These are phyloP conservation scores for Dryadula phaetusa DNA, from an alignment of 2,888 invertebrate species.

Conservation along the genomic window DNA sequence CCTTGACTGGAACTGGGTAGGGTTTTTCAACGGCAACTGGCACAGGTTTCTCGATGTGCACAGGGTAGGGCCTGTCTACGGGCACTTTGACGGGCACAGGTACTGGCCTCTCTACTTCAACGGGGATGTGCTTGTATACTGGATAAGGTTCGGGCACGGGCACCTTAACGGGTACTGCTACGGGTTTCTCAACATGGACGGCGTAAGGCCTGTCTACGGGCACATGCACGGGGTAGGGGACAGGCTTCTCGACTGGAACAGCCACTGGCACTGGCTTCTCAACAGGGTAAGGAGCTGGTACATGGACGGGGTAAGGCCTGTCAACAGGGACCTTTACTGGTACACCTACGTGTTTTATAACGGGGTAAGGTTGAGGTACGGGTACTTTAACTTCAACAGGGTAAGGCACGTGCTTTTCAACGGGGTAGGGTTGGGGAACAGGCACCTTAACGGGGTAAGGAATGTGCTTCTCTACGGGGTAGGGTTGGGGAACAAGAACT, in stretches of 20 bases:
- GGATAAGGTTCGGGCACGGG: slow-evolving; percentile 85
- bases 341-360: slow-evolving; percentile 85
- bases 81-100: slow-evolving; percentile 87
- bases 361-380: slow-evolving; percentile 90
- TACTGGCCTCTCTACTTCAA: slow-evolving; percentile 85
- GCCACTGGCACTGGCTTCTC: slow-evolving; percentile 86
- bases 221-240: slow-evolving; percentile 85
- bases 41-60: slow-evolving; percentile 78
- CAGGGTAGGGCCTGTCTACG: slow-evolving; percentile 87
- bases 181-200: slow-evolving; percentile 80
- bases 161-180: slow-evolving; percentile 83
- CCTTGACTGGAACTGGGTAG: slow-evolving; percentile 83
- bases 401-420: slow-evolving; percentile 89
- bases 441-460: slow-evolving; percentile 90
- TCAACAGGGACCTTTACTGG: slow-evolving; percentile 89
- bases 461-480: slow-evolving; percentile 90
- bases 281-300: slow-evolving; percentile 84
- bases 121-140: slow-evolving; percentile 87
- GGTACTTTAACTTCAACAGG: slow-evolving; percentile 90
- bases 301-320: slow-evolving; percentile 88
- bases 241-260: slow-evolving; percentile 86
- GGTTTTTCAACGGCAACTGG: slow-evolving; percentile 83
- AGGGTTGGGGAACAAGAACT: slow-evolving; percentile 91
- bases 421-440: slow-evolving; percentile 91
- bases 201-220: slow-evolving; percentile 86